phyloP scores from a whole-genome alignment of 2,797 vertebrate genomes.

The Onychomys torridus region DNA sequence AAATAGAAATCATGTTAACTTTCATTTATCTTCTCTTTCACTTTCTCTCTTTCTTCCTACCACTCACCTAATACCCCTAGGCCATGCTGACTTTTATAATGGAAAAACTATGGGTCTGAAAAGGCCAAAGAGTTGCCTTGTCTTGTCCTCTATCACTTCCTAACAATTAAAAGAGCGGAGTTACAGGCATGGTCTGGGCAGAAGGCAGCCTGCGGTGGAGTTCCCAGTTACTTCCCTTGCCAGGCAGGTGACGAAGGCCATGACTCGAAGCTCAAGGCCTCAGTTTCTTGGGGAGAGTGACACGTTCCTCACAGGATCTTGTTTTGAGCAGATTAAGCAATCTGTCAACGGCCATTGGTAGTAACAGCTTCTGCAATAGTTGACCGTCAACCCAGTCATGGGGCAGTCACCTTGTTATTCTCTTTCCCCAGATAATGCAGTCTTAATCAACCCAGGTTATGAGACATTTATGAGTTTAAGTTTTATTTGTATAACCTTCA shows the following conservation, averaged over 20 bases:
- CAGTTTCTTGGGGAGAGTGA: neutral
- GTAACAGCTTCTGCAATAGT: neutral
- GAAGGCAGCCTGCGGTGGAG: neutral
- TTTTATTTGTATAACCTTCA: slow-evolving; percentile 56
- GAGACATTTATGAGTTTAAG: slow-evolving; percentile 5
- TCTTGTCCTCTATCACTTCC: neutral
- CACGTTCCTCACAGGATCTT: neutral
- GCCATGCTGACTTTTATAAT: slow-evolving; percentile 16
- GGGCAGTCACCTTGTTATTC: neutral
- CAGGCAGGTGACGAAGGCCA: neutral
- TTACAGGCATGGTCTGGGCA: slow-evolving; percentile 2
- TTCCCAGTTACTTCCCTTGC: neutral
- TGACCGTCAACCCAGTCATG: neutral
- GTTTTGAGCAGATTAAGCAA: neutral
- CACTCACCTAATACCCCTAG: neutral
- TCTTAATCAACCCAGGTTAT: slow-evolving; percentile 42
- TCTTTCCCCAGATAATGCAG: neutral
- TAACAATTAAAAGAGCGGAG: slow-evolving; percentile 4
- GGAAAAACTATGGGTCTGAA: neutral
- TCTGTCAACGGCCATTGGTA: neutral
- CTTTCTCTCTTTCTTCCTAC: neutral
- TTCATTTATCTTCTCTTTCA: neutral
- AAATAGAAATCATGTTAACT: neutral
- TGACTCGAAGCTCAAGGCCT: neutral
- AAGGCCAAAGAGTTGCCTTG: neutral